A percentile compares a stretch with the other conserved stretches of the same genome.
Conservation (phyloP, 2,797 vertebrate species). For the Novumbra hubbsi region DNA sequence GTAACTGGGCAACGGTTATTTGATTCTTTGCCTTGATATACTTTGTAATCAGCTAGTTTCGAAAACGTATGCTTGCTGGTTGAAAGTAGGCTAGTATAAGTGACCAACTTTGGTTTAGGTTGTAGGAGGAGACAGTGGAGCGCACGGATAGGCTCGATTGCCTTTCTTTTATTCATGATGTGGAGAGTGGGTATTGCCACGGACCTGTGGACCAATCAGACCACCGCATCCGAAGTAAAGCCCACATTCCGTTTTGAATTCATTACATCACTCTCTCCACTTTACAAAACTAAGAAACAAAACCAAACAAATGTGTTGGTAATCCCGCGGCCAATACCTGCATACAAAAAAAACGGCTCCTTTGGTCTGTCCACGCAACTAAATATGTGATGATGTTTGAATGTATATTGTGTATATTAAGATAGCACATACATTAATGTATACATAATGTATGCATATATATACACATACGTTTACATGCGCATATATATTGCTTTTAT, state of each 20-base stretch:
- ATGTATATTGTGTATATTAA: neutral
- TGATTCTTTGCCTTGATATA: slow-evolving; percentile 64
- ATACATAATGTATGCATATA: neutral
- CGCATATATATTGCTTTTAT: too few relatives aligned
- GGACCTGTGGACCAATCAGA: slow-evolving; percentile 69
- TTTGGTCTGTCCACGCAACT: neutral
- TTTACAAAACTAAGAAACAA: slow-evolving; percentile 28
- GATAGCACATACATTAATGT: neutral
- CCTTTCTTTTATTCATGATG: slow-evolving; percentile 86
- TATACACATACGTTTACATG: too few relatives aligned
- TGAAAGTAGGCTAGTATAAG: slow-evolving; percentile 83
- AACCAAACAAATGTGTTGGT: slow-evolving; percentile 11
- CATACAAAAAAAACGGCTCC: neutral
- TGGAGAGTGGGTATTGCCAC: slow-evolving; percentile 75
- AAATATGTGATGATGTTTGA: neutral
- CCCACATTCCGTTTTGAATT: slow-evolving; percentile 67
- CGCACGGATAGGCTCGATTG: slow-evolving; percentile 81
- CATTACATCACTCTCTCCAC: slow-evolving; percentile 62
- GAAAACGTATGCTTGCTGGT: slow-evolving; percentile 71
- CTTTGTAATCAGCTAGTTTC: slow-evolving; percentile 69
- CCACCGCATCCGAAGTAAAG: slow-evolving; percentile 52
- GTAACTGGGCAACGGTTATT: slow-evolving; percentile 46
- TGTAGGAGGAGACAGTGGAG: slow-evolving; percentile 75
- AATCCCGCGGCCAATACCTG: neutral
- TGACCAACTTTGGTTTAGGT: slow-evolving; percentile 80